These are phyloP conservation scores for Triplophysa yarkandensis DNA, from an alignment of 2,797 vertebrate species.

Conservation along the genomic window DNA sequence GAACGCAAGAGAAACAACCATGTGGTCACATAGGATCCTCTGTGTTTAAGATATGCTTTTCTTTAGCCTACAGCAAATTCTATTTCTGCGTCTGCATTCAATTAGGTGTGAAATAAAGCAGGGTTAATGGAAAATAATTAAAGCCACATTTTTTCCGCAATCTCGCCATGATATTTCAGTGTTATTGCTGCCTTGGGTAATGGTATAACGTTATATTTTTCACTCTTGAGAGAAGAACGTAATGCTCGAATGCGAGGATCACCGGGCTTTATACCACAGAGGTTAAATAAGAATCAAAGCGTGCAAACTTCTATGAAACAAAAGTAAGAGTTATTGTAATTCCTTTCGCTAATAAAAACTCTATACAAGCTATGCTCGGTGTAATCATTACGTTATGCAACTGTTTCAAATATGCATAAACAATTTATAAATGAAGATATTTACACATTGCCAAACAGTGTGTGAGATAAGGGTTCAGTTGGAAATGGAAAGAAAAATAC, in stretches of 20 bases:
- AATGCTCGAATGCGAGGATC: constrained; percentile 19
- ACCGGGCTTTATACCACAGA: constrained; percentile 27
- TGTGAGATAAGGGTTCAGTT: constrained; percentile 15
- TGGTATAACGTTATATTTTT: constrained; percentile 39
- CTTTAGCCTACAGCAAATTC: constrained; percentile 46
- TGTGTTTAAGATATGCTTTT: constrained; percentile 36
- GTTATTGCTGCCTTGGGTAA: constrained; percentile 49
- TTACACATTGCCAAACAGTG: constrained; percentile 17
- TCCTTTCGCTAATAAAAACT: constrained; percentile 15
- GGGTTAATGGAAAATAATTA: constrained; percentile 60
- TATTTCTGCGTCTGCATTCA: constrained; percentile 55
- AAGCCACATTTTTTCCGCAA: constrained; percentile 53
- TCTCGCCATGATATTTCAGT: constrained; percentile 38
- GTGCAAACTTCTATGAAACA: background rate
- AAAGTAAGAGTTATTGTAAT: background rate
- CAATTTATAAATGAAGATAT: constrained; percentile 21
- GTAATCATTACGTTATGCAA: constrained; percentile 5
- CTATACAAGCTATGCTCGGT: background rate
- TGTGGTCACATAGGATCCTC: constrained; percentile 29
- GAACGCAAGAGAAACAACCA: constrained; percentile 40
- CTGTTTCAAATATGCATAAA: constrained; percentile 29
- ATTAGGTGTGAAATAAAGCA: constrained; percentile 54
- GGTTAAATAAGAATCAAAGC: constrained; percentile 19
- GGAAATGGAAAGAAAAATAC: background rate
- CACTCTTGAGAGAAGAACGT: constrained; percentile 23